phyloP scores from a whole-genome alignment of 2,888 invertebrate species.

The Stictocephala bisonia region DNA sequence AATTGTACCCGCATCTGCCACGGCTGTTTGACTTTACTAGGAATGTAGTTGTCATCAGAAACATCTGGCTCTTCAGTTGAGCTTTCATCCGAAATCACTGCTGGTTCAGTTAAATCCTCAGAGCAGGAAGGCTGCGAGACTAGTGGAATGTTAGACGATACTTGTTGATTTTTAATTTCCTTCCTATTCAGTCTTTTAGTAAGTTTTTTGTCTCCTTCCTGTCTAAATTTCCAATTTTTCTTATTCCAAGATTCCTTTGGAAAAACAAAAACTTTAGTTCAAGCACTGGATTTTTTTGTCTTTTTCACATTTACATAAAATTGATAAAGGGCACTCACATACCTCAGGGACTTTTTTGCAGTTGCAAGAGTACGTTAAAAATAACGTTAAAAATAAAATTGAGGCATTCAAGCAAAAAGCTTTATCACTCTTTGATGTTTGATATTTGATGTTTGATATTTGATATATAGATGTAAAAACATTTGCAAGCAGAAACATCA shows the following conservation, averaged over 20 bases:
- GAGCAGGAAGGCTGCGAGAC: too few relatives aligned
- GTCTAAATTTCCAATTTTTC: slow-evolving; percentile 28
- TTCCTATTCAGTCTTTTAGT: background rate
- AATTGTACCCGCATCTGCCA: slow-evolving; percentile 18
- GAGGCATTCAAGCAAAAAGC: too few relatives aligned
- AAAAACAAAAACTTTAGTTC: slow-evolving; percentile 19
- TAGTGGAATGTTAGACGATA: too few relatives aligned
- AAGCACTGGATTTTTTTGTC: background rate
- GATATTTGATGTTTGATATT: too few relatives aligned
- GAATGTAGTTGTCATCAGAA: background rate
- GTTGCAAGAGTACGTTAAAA: background rate
- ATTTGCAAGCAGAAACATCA: slow-evolving; percentile 24
- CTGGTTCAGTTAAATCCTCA: too few relatives aligned
- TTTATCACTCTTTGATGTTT: too few relatives aligned
- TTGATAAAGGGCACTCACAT: background rate
- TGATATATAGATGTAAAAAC: too few relatives aligned
- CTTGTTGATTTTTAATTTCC: background rate
- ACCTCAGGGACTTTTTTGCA: slow-evolving; percentile 2
- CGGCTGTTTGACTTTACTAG: background rate
- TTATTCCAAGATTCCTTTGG: slow-evolving; percentile 16
- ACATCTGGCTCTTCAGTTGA: background rate
- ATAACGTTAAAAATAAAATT: too few relatives aligned
- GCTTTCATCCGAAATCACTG: slow-evolving; percentile 4
- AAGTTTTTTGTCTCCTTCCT: background rate
- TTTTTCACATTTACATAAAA: slow-evolving; percentile 26